Conservation (phyloP, 2,888 invertebrate genomes). For the Dynastes maya region DNA sequence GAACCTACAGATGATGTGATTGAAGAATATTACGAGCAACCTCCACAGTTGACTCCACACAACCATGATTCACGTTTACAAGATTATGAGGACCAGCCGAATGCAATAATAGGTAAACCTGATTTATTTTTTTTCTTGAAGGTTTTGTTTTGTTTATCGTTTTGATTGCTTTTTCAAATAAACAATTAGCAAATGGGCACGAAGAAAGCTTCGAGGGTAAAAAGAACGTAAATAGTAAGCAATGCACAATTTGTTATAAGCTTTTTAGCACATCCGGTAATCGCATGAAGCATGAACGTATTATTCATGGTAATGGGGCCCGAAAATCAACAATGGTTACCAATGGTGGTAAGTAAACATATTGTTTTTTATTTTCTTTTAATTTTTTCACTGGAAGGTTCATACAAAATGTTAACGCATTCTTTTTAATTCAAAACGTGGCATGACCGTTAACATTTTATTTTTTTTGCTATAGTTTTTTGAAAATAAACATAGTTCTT, state of each 20-base stretch:
- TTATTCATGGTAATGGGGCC: constrained; percentile 54
- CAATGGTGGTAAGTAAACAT: constrained; percentile 30
- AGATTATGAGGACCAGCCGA: constrained; percentile 31
- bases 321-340: constrained; percentile 18
- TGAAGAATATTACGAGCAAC: constrained; percentile 61
- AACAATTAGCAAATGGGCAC: constrained; percentile 37
- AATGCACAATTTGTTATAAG: constrained; percentile 64
- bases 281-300: constrained; percentile 64
- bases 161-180: constrained; percentile 12
- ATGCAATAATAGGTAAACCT: constrained; percentile 10
- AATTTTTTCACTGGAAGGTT: background rate
- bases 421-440: background rate
- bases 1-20: constrained; percentile 59
- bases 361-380: constrained; percentile 18
- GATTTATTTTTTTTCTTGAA: background rate
- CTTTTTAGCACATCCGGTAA: constrained; percentile 63
- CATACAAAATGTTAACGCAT: background rate
- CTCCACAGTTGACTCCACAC: constrained; percentile 60
- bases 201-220: constrained; percentile 6
- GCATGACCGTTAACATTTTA: background rate
- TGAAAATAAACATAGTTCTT: background rate
- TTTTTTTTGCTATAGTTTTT: background rate
- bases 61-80: constrained; percentile 50
- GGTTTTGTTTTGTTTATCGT: constrained; percentile 3
- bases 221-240: constrained; percentile 48